phyloP scores from a whole-genome alignment of 2,113 vertebrate species.

The Chaetura pelagica region DNA sequence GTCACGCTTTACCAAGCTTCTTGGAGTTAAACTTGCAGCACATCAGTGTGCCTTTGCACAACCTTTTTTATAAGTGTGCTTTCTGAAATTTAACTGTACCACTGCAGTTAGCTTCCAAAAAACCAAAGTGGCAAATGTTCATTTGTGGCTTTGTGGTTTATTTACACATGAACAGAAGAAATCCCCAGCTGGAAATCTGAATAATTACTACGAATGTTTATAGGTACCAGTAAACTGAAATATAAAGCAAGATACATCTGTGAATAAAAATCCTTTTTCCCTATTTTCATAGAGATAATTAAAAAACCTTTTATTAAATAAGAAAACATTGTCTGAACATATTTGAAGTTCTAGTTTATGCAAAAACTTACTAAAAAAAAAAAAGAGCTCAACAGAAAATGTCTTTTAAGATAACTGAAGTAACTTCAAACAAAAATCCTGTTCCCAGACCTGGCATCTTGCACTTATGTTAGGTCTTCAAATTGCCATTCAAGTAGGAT shows the following conservation, averaged over 20 bases:
- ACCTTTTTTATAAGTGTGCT: background rate
- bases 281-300: constrained; percentile 9
- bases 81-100: background rate
- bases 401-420: background rate
- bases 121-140: background rate
- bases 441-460: background rate
- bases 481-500: background rate
- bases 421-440: background rate
- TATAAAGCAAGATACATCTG: constrained; percentile 49
- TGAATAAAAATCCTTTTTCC: background rate
- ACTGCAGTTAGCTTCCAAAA: background rate
- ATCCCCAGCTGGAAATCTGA: constrained; percentile 14
- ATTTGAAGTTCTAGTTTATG: background rate
- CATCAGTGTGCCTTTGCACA: background rate
- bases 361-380: background rate
- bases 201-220: constrained; percentile 7
- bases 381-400: background rate
- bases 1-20: background rate
- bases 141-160: constrained; percentile 36
- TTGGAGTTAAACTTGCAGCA: background rate
- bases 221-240: constrained; percentile 27
- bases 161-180: constrained; percentile 44
- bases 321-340: background rate
- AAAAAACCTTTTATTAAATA: constrained; percentile 23
- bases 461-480: background rate